Evolutionary conservation across 2,113 vertebrate species (phyloP), one percentile per base, ranked within the genome.

Genomic region (Ceratotherium simum): DNA sequence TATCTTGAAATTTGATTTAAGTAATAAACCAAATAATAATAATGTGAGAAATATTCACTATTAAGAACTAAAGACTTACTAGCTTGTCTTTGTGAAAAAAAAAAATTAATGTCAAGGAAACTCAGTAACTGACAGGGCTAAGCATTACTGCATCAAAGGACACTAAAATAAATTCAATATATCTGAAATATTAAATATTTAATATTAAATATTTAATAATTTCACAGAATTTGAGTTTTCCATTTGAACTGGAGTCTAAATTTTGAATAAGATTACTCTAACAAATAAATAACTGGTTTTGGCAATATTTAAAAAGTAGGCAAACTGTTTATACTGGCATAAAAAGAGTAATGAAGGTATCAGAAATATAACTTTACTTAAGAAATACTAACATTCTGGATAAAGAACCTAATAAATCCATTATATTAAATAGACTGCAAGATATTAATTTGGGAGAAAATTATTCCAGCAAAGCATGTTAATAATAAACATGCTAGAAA

Each of bases 201-300:
- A 95, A 90, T 72, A 84, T 13, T 83, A 78, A 83, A 82, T 72
- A 62, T 27, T 69, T 75, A 95, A 90, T 72, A 84, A 90, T 85
- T 69, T 80, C 60, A 70, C 23, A 90, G 39, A 85, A 70, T 67
- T 73, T 96, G 51, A 79, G 76, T 60, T 86, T 95, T 82, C 82
- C 56, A 92, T 60, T 86, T 97, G 31, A 92, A 87, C 21, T 86
- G 0, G 11, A 89, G 21, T 67, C 48, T 95, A 31, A 87, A 89
- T 17, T 92, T 79, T 88, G 16, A 96, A 42, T 82, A 90, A 76
- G 9, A 95, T 56, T 73, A 88, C 48, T 83, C 25, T 46, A 91
- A 86, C 10, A 64, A 96, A 87, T 51, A 96, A 81, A 31, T 79
- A 69, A 6, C 39, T 91, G 27, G 51, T 81, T 76, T 72, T 51